These are phyloP conservation scores for Samia ricini DNA, from an alignment of 1,140 invertebrate species.

Conservation along the genomic window DNA sequence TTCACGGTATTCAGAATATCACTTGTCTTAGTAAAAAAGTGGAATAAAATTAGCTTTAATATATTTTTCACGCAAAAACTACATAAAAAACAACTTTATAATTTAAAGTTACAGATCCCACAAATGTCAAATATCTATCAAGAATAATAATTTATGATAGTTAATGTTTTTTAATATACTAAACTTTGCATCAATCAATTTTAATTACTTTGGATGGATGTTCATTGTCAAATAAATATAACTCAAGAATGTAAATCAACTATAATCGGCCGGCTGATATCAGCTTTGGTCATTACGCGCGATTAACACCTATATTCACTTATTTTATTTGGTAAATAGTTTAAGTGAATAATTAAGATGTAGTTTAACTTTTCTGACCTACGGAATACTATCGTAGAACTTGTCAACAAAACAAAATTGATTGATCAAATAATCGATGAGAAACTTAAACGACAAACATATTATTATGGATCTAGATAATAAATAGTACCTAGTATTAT, in stretches of 20 bases:
- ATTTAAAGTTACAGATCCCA: constrained; percentile 12
- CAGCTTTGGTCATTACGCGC: constrained; percentile 5
- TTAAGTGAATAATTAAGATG: constrained; percentile 42
- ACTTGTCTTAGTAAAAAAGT: too few species aligned
- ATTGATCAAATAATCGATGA: background rate
- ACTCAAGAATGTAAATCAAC: constrained; percentile 30
- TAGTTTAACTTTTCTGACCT: constrained; percentile 10
- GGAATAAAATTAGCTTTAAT: too few species aligned
- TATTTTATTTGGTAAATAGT: constrained; percentile 28
- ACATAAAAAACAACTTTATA: too few species aligned
- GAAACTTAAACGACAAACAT: background rate
- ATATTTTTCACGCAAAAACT: too few species aligned
- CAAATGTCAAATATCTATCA: background rate
- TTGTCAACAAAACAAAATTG: too few species aligned
- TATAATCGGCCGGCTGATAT: background rate
- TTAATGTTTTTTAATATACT: background rate
- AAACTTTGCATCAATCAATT: constrained; percentile 15
- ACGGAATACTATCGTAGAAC: too few species aligned
- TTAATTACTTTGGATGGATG: constrained; percentile 17
- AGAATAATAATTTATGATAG: background rate
- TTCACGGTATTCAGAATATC: too few species aligned
- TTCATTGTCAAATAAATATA: constrained; percentile 20
- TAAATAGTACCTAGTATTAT: too few species aligned
- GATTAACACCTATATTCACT: constrained; percentile 39
- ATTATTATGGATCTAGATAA: background rate